Evolutionary conservation across 2,888 invertebrate species (phyloP).

Genomic region (Hypolimnas misippus): DNA sequence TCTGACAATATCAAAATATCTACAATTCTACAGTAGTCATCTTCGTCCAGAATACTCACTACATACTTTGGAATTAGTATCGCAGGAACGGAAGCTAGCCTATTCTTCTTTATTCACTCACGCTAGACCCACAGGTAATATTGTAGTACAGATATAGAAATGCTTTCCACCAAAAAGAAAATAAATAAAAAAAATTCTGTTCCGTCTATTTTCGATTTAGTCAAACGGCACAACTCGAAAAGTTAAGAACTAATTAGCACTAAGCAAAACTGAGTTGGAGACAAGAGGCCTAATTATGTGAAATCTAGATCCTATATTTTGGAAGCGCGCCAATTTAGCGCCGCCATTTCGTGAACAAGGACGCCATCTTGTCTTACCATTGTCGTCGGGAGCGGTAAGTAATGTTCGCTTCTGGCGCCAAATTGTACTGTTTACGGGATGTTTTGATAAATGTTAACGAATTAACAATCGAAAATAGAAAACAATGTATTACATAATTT

Average conservation of each 20-base stretch:
- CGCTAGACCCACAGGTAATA: no score
- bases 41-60: no score
- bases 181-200: not conserved
- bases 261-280: constrained; percentile 25
- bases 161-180: not conserved
- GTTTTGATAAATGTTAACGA: not conserved
- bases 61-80: no score
- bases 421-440: constrained; percentile 28
- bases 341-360: constrained; percentile 47
- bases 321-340: constrained; percentile 45
- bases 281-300: constrained; percentile 40
- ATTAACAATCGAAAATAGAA: not conserved
- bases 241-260: constrained; percentile 25
- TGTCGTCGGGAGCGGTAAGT: constrained; percentile 37
- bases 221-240: constrained; percentile 8
- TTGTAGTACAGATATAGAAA: no score
- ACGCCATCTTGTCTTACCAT: constrained; percentile 46
- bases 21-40: no score
- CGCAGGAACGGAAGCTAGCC: no score
- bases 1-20: no score
- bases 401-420: constrained; percentile 34
- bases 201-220: not conserved
- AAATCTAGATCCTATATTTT: constrained; percentile 43
- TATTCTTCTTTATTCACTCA: no score
- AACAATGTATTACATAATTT: not conserved